Evolutionary conservation across 1,140 invertebrate species (phyloP).

Genomic region (Drosophila mojavensis): DNA sequence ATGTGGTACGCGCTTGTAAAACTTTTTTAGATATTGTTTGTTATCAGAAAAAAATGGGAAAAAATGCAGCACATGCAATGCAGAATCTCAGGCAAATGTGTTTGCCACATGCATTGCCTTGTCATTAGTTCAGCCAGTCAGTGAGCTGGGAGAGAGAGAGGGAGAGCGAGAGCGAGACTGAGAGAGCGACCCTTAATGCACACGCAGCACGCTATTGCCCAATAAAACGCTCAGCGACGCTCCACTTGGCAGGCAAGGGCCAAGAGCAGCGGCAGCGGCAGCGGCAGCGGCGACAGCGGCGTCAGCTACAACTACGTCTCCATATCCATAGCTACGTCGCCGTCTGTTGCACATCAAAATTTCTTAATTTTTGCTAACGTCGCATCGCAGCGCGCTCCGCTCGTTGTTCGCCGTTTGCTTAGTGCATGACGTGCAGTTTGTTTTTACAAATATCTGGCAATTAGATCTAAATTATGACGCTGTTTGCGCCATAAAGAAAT

Average conservation of each 20-base stretch:
- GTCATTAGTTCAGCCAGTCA: conserved; percentile 52
- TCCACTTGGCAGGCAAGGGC: conserved; percentile 37
- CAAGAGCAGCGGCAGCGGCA: neutral
- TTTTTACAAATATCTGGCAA: conserved; percentile 71
- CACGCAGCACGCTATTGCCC: conserved; percentile 67
- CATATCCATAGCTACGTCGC: neutral
- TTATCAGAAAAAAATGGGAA: conserved; percentile 1
- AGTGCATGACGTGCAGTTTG: conserved; percentile 51
- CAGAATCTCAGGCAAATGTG: conserved; percentile 38
- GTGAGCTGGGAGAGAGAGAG: neutral
- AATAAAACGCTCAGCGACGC: conserved; percentile 64
- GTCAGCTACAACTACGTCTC: neutral
- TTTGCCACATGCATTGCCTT: conserved; percentile 55
- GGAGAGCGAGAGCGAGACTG: conserved; percentile 14
- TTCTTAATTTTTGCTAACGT: conserved; percentile 64
- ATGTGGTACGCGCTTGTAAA: conserved; percentile 9
- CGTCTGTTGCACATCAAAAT: conserved; percentile 56
- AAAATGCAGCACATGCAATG: conserved; percentile 3
- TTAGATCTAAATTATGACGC: conserved; percentile 80
- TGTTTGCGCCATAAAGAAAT: conserved; percentile 80
- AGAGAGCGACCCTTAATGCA: conserved; percentile 59
- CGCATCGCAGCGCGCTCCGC: conserved; percentile 3
- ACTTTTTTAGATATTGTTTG: neutral
- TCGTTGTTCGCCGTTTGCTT: neutral
- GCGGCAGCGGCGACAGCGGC: neutral